Conservation (phyloP, 2,113 vertebrate genomes). For the Tragelaphus scriptus region DNA sequence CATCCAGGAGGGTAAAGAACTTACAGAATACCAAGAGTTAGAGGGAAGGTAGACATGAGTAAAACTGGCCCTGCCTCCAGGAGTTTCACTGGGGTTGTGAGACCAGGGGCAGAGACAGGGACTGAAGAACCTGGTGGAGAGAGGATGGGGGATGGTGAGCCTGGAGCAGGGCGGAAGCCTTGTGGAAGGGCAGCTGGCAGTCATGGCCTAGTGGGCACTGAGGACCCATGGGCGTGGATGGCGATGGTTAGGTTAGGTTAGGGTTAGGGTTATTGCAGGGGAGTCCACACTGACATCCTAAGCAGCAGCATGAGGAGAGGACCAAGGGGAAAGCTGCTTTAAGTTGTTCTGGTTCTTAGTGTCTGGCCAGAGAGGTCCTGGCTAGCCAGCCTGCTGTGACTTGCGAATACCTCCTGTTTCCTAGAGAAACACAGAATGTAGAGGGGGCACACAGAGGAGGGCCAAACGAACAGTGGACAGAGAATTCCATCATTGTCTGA, state of each 20-base stretch:
- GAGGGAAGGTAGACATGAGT: neutral
- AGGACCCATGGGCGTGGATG: neutral
- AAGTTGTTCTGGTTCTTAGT: neutral
- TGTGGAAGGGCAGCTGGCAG: neutral
- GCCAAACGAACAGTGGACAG: accelerated
- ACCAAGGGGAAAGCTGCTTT: neutral
- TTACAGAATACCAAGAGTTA: neutral
- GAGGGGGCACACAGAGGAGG: neutral
- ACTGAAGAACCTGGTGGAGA: neutral
- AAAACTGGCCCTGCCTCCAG: neutral
- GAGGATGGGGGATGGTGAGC: neutral
- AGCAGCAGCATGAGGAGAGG: neutral
- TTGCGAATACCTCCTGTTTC: neutral
- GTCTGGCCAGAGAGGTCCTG: neutral
- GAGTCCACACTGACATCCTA: neutral
- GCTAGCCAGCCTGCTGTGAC: neutral
- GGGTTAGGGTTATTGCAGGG: neutral
- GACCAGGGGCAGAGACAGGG: neutral
- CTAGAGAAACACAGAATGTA: neutral
- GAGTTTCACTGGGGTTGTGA: neutral
- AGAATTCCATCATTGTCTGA: neutral
- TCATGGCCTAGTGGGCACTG: neutral
- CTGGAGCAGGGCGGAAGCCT: no score
- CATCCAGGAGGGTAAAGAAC: neutral
- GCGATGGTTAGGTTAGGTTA: neutral